Conservation (phyloP, 2,888 invertebrate species). For the Dicranocentrus wangi region DNA sequence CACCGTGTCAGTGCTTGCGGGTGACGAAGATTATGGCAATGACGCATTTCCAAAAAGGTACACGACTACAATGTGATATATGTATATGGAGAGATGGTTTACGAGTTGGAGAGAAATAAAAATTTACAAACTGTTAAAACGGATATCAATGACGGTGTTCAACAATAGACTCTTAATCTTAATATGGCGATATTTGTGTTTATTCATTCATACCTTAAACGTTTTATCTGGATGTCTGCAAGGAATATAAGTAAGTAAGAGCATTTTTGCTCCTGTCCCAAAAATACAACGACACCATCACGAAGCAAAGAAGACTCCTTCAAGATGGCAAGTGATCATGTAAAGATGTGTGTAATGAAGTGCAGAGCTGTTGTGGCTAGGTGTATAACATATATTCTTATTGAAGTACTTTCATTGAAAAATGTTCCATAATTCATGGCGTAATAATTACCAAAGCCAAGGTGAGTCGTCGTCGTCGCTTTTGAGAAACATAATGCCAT, state of each 20-base stretch:
- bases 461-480: conserved; percentile 27
- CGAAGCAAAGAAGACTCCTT: conserved; percentile 36
- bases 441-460: conserved; percentile 59
- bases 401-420: conserved; percentile 37
- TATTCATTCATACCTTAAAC: too few relatives aligned
- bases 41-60: neutral
- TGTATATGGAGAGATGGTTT: neutral
- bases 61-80: neutral
- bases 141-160: neutral
- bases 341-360: too few relatives aligned
- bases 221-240: too few relatives aligned
- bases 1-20: neutral
- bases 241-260: too few relatives aligned
- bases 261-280: neutral
- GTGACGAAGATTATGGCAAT: neutral
- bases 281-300: conserved; percentile 17
- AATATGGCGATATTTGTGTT: too few relatives aligned
- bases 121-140: neutral
- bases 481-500: conserved; percentile 40
- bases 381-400: conserved; percentile 2
- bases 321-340: too few relatives aligned
- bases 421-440: conserved; percentile 60
- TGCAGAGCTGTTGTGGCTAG: conserved; percentile 1
- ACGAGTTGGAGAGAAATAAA: neutral
- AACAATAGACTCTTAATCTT: neutral